Base-by-base conservation (phyloP, 2,888 invertebrate species). In the Cryptus armator region DNA sequence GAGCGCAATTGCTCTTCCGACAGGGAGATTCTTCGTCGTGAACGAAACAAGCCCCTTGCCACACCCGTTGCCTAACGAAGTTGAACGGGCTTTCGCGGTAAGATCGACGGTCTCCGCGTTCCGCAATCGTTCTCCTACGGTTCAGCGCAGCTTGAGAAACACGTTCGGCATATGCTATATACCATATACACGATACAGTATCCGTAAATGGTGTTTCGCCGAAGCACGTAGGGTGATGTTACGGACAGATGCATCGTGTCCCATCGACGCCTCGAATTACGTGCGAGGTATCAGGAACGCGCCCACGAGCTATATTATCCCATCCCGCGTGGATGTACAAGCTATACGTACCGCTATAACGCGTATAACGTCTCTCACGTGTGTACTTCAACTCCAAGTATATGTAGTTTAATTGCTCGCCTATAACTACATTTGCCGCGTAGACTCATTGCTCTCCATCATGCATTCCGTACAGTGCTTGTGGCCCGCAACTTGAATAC, bases 31-130 rank as follows among this genome's bases (percentile, higher is more conserved):
- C 51, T 51, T 51, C 19, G 81, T 66, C 81, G 53, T 56, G 37
- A 59, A 59, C 59, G 68, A 68, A 83, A 83, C 78, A 78, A 83
- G 59, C 72, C 83, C 59, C 56, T 59, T 51, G 77, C 43, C 53
- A 7, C 68, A 29, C n/a, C 48, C n/a, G 32, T 32, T 75, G 75
- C n/a, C 37, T 37, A 77, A 71, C 71, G 66, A 71, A 84, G 76
- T 80, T 80, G 66, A 84, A 71, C 62, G 71, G 48, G 78, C 72
- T 72, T 83, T 56, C 29, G 72, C 59, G 56, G 53, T 62, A 77
- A 46, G 72, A 56, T 66, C 19, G 43, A 74, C 68, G 32, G 37
- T 56, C 53, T 66, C 14, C 37, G 43, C 43, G 16, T 64, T 59
- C 29, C 29, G 29, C 53, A n/a, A 64, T 77, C 59, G 46, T 46